phyloP scores from a whole-genome alignment of 1,140 invertebrate species.

The Drosophila sechellia region DNA sequence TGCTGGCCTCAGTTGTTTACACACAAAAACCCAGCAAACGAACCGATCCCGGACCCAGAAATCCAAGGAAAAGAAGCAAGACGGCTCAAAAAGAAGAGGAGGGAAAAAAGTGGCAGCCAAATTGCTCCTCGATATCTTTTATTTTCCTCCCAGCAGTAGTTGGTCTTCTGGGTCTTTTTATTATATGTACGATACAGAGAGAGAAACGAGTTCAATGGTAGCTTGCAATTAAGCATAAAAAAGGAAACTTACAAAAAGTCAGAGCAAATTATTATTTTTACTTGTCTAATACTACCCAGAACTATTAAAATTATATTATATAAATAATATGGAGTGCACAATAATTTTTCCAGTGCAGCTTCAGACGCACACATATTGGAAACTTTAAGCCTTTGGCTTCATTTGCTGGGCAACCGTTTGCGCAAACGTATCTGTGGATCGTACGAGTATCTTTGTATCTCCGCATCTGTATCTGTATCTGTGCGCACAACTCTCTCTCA shows the following conservation, averaged over 20 bases:
- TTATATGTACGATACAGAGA: conserved; percentile 35
- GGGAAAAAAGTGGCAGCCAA: conserved; percentile 76
- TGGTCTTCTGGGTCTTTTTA: conserved; percentile 53
- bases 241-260: too few relatives aligned
- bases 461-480: conserved; percentile 27
- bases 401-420: conserved; percentile 73
- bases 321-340: neutral
- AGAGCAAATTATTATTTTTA: too few relatives aligned
- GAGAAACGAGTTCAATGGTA: neutral
- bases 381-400: conserved; percentile 76
- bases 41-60: conserved; percentile 42
- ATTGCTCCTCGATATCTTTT: conserved; percentile 83
- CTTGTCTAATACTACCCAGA: too few relatives aligned
- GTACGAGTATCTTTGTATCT: conserved; percentile 36
- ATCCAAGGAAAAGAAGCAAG: neutral
- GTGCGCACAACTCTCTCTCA: conserved; percentile 17
- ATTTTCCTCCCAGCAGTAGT: conserved; percentile 72
- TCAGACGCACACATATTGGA: conserved; percentile 27
- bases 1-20: conserved; percentile 64
- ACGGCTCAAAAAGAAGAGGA: conserved; percentile 6
- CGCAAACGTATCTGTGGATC: conserved; percentile 56
- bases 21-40: conserved; percentile 60
- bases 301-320: too few relatives aligned
- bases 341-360: conserved; percentile 29
- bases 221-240: too few relatives aligned